phyloP scores from a whole-genome alignment of 2,888 invertebrate species.

The Hemicrepidius hirtus region DNA sequence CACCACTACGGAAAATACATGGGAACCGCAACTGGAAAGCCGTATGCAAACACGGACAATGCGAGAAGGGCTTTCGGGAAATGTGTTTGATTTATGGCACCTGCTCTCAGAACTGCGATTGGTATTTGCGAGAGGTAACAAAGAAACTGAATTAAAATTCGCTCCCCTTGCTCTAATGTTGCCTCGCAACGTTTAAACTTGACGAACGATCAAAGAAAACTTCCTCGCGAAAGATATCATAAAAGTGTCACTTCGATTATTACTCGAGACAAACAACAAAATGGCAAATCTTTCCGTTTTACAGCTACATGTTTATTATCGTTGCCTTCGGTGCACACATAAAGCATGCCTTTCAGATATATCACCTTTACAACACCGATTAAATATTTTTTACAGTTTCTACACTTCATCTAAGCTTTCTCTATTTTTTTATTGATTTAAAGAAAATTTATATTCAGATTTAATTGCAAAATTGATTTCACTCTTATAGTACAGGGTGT shows the following conservation, averaged over 20 bases:
- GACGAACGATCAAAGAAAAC: slow-evolving; percentile 22
- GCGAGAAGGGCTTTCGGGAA: slow-evolving; percentile 8
- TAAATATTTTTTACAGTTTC: no score
- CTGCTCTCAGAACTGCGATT: slow-evolving; percentile 11
- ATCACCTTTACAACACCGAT: no score
- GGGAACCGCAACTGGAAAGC: slow-evolving; percentile 12
- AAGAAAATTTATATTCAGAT: no score
- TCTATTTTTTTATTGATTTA: no score
- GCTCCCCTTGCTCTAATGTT: not conserved
- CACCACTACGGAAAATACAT: not conserved
- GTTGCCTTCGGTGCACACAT: slow-evolving; percentile 13
- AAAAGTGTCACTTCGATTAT: slow-evolving; percentile 36
- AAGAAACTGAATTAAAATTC: slow-evolving; percentile 28
- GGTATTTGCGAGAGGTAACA: slow-evolving; percentile 12
- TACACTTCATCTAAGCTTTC: no score
- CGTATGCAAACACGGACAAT: slow-evolving; percentile 21
- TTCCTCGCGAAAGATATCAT: slow-evolving; percentile 21
- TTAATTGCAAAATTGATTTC: no score
- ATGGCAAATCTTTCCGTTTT: slow-evolving; percentile 17
- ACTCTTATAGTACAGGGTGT: no score
- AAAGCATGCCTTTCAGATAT: slow-evolving; percentile 7
- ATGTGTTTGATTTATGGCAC: slow-evolving; percentile 18
- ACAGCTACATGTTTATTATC: slow-evolving; percentile 27
- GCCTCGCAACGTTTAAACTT: slow-evolving; percentile 22
- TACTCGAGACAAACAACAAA: slow-evolving; percentile 31